Conservation (phyloP, 2,888 invertebrate species). For the Chymomyza caudatula region DNA sequence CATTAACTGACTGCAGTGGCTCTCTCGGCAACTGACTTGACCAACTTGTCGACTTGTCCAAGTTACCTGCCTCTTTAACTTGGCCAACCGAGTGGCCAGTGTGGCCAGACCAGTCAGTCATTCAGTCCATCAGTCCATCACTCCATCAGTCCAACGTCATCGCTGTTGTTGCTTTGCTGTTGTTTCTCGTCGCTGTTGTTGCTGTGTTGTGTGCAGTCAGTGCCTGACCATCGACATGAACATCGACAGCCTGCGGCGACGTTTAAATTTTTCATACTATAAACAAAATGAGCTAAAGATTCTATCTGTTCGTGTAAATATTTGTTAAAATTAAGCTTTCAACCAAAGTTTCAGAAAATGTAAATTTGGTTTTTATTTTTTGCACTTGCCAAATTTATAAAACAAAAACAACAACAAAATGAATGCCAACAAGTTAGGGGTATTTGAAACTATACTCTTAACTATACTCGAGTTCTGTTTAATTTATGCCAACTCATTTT, state of each 20-base stretch:
- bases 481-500: too few species aligned
- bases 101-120: slow-evolving; percentile 1
- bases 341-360: slow-evolving; percentile 46
- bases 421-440: neutral
- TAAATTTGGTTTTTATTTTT: slow-evolving; percentile 11
- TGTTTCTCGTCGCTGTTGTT: neutral
- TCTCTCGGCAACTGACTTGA: slow-evolving; percentile 24
- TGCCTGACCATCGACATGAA: slow-evolving; percentile 39
- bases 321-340: slow-evolving; percentile 71
- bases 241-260: slow-evolving; percentile 63
- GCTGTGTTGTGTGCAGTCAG: neutral
- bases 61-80: slow-evolving; percentile 25
- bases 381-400: neutral
- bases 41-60: slow-evolving; percentile 43
- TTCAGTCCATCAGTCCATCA: slow-evolving; percentile 6
- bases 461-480: neutral
- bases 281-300: slow-evolving; percentile 59
- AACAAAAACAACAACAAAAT: too few species aligned
- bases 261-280: slow-evolving; percentile 62
- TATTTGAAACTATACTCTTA: neutral
- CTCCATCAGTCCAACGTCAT: slow-evolving; percentile 31
- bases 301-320: slow-evolving; percentile 65
- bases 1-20: slow-evolving; percentile 40
- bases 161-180: slow-evolving; percentile 35
- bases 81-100: neutral